Evolutionary conservation across 1,140 invertebrate species (phyloP), one percentile per base, ranked within the genome.

Genomic region (Zaprionus kolodkinae): DNA sequence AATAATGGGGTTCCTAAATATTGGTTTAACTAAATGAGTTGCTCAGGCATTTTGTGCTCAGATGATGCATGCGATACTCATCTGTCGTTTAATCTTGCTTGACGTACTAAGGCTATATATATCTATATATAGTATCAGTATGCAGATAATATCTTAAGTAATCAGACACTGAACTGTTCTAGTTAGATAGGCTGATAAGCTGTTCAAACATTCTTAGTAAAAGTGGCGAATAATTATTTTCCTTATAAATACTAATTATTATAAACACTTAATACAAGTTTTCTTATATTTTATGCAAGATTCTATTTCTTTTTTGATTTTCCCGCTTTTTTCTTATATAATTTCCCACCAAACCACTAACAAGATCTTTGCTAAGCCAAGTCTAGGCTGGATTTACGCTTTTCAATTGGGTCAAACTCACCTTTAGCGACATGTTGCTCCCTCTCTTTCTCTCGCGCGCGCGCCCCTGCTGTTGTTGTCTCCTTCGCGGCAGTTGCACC

Each of bases 401-500:
- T 45, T 45, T 15, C 35, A 71, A 57, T 79, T 82, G 43, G 83
- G 83, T 87, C 84, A 87, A 71, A 87, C 84, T 89, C 55, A 88
- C 84, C 85, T 88, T 88, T 64, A 88, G 84, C 76, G 84, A 88
- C 84, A 88, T 88, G 67, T 66, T 88, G 72, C 62, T 74, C 40
- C 63, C 52, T 60, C 65, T 63, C 50, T 52, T 57, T 38, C 38
- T 10, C 52, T 63, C 17, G 10, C 30, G 35, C 27, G 3, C 27
- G 27, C 27, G 3, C 1, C 1, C 27, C 27, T 6, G 27, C 72
- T 63, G 63, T 65, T 15, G 61, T 61, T 50, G 57, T 66, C 45
- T 60, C 43, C 55, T 11, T 45, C 30, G 38, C 61, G 33, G 33
- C 61, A 52, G 64, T 61, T 88, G 85, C 84, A 88, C 85, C 84